These are phyloP conservation scores for Corapipo altera DNA, from an alignment of 2,113 vertebrate species.

Conservation along the genomic window DNA sequence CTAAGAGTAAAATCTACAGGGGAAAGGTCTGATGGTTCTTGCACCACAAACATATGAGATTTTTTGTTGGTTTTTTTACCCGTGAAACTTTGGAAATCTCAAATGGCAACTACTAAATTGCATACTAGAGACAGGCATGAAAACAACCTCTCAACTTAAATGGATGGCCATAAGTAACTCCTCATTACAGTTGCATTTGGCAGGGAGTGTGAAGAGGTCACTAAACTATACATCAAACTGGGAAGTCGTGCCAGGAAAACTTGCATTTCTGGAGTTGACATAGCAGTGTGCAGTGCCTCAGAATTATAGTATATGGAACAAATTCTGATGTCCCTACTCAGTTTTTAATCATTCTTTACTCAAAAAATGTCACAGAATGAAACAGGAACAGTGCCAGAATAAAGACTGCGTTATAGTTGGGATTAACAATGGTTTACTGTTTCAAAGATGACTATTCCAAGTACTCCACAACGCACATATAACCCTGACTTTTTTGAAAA, in stretches of 20 bases:
- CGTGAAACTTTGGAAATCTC: background rate
- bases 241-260: background rate
- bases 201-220: background rate
- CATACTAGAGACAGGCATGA: background rate
- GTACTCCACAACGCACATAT: background rate
- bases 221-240: background rate
- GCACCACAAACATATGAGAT: background rate
- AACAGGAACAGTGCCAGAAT: background rate
- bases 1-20: background rate
- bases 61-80: background rate
- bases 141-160: background rate
- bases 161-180: background rate
- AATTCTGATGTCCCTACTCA: background rate
- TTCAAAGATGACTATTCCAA: slow-evolving; percentile 9
- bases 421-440: background rate
- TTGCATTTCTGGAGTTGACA: background rate
- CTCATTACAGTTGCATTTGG: background rate
- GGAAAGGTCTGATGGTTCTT: background rate
- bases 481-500: background rate
- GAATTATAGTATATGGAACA: background rate
- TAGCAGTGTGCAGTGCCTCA: background rate
- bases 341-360: slow-evolving; percentile 10
- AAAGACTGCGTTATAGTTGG: background rate
- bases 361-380: slow-evolving; percentile 19
- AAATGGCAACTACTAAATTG: background rate